Evolutionary conservation across 2,113 vertebrate species (phyloP).

Genomic region (Dicerorhinus sumatrensis): DNA sequence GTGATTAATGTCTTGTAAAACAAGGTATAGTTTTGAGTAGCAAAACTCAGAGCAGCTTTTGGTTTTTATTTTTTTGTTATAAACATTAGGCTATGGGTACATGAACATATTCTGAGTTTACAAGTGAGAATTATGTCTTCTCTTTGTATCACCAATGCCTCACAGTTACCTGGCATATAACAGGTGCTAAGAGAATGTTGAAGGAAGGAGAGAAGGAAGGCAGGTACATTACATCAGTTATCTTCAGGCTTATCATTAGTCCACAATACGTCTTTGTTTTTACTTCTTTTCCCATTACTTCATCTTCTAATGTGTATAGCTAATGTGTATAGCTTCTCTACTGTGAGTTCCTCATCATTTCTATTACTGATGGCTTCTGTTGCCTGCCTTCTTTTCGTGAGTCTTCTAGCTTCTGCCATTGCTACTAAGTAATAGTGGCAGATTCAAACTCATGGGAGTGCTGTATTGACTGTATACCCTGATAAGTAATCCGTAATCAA

Average conservation of each 20-base stretch:
- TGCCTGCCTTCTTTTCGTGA: neutral
- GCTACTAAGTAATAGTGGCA: neutral
- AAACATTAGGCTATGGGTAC: neutral
- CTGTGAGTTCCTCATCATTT: neutral
- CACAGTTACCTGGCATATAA: neutral
- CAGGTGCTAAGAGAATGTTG: neutral
- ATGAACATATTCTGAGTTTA: conserved; percentile 24
- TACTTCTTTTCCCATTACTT: neutral
- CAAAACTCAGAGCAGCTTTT: neutral
- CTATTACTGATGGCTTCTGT: neutral
- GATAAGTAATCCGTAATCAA: neutral
- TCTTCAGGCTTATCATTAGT: conserved; percentile 29
- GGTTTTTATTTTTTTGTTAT: conserved; percentile 10
- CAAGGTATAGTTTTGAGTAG: conserved; percentile 24
- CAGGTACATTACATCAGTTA: neutral
- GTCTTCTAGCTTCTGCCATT: neutral
- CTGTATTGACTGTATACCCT: neutral
- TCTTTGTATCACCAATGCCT: neutral
- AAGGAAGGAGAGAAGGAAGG: neutral
- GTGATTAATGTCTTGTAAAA: conserved; percentile 19
- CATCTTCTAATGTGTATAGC: neutral
- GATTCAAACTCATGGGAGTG: neutral
- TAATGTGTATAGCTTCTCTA: neutral
- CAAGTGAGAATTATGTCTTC: neutral
- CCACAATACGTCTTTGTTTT: neutral